A percentile compares a stretch with the other conserved stretches of the same genome.
These are phyloP conservation scores for Actinemys pallida DNA, from an alignment of 2,113 vertebrate species.

Conservation along the genomic window DNA sequence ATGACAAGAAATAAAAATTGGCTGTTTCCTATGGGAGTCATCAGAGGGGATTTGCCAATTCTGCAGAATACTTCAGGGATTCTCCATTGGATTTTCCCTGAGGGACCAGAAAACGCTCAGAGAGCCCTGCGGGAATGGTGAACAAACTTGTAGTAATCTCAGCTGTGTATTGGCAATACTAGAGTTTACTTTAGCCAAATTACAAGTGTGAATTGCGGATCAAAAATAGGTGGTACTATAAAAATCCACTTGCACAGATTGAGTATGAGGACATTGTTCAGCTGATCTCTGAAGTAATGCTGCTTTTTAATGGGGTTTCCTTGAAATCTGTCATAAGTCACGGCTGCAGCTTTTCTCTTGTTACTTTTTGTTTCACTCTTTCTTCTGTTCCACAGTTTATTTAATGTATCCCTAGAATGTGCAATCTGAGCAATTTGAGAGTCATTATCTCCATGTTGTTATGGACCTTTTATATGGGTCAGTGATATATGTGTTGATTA, in stretches of 20 bases:
- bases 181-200: conserved; percentile 6
- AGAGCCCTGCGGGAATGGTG: neutral
- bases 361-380: conserved; percentile 40
- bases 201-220: conserved; percentile 39
- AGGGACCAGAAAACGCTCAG: neutral
- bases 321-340: conserved; percentile 26
- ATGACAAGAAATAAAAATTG: neutral
- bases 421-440: conserved; percentile 24
- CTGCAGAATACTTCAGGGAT: neutral
- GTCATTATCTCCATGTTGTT: neutral
- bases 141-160: conserved; percentile 24
- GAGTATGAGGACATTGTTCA: conserved; percentile 38
- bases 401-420: neutral
- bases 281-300: conserved; percentile 35
- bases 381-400: conserved; percentile 35
- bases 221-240: conserved; percentile 63
- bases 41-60: neutral
- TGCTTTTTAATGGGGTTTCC: conserved; percentile 63
- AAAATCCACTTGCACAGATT: conserved; percentile 40
- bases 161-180: conserved; percentile 13
- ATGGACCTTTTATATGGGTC: neutral
- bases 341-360: conserved; percentile 12
- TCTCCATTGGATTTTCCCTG: neutral
- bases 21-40: neutral
- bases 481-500: neutral